Evolutionary conservation across 1,140 invertebrate genomes (phyloP).

Genomic region (Pentalonia nigronervosa): DNA sequence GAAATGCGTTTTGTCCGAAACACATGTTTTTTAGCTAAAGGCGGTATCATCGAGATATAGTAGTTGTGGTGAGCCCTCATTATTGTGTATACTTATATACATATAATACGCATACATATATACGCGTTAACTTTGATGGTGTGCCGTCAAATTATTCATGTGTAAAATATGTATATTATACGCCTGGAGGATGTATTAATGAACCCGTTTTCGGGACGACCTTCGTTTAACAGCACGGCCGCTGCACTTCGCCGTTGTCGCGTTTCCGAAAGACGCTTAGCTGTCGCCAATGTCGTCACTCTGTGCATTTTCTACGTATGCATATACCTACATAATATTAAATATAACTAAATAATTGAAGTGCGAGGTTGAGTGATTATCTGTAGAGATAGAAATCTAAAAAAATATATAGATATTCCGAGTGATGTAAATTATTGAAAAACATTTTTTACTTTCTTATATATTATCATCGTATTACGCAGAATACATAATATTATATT

Average conservation of each 20-base stretch:
- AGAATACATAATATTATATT: background rate
- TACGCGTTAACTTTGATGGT: slow-evolving; percentile 38
- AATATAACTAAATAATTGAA: too few species aligned
- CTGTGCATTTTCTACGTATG: background rate
- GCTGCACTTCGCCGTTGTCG: background rate
- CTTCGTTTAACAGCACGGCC: slow-evolving; percentile 25
- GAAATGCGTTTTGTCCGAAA: slow-evolving; percentile 46
- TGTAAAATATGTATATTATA: slow-evolving; percentile 55
- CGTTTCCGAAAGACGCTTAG: slow-evolving; percentile 12
- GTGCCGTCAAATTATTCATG: slow-evolving; percentile 55
- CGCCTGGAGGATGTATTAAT: slow-evolving; percentile 44
- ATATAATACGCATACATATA: background rate
- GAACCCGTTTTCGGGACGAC: slow-evolving; percentile 42
- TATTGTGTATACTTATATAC: slow-evolving; percentile 5
- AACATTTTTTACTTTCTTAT: background rate
- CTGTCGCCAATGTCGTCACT: slow-evolving; percentile 36
- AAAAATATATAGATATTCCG: background rate
- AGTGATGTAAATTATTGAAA: background rate
- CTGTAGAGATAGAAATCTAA: background rate
- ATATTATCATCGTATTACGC: background rate
- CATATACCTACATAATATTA: background rate
- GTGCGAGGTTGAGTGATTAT: background rate
- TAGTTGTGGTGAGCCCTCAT: background rate
- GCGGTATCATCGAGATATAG: slow-evolving; percentile 37
- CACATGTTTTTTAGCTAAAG: slow-evolving; percentile 56